Percentiles rank a stretch among this genome's conserved stretches.
Evolutionary conservation across 2,888 invertebrate genomes (phyloP).

Genomic region (Chrysopilus asiliformis): DNA sequence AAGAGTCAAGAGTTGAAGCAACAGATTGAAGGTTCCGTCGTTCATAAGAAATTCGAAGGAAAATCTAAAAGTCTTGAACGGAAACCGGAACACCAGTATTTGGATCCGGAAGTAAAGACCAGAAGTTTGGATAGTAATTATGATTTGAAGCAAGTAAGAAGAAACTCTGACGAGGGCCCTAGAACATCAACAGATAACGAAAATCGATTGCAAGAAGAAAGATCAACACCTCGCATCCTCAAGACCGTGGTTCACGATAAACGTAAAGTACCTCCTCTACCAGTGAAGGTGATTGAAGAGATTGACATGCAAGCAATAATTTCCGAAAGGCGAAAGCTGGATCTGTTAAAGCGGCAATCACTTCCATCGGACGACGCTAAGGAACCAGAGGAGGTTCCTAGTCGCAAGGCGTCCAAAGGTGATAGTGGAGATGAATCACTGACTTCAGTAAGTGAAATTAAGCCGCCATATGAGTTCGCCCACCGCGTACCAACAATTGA

Average conservation of each 20-base stretch:
- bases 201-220: constrained; percentile 24
- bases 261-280: constrained; percentile 11
- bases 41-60: constrained; percentile 45
- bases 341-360: constrained; percentile 44
- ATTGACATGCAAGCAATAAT: constrained; percentile 48
- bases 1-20: constrained; percentile 49
- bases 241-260: constrained; percentile 2
- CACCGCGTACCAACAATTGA: constrained; percentile 36
- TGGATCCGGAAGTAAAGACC: constrained; percentile 49
- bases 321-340: constrained; percentile 46
- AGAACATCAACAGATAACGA: constrained; percentile 17
- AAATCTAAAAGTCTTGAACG: constrained; percentile 56
- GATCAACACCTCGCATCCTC: neutral
- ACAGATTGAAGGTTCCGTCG: constrained; percentile 48
- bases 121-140: constrained; percentile 56
- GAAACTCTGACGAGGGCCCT: neutral
- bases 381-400: constrained; percentile 23
- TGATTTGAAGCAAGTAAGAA: constrained; percentile 30
- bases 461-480: constrained; percentile 36
- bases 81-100: constrained; percentile 44
- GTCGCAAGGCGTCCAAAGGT: constrained; percentile 38
- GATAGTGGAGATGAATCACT: constrained; percentile 56
- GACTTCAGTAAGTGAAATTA: constrained; percentile 50
- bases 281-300: constrained; percentile 30
- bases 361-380: constrained; percentile 38